Evolutionary conservation across 2,797 vertebrate genomes (phyloP).

Genomic region (Fundulus diaphanus): DNA sequence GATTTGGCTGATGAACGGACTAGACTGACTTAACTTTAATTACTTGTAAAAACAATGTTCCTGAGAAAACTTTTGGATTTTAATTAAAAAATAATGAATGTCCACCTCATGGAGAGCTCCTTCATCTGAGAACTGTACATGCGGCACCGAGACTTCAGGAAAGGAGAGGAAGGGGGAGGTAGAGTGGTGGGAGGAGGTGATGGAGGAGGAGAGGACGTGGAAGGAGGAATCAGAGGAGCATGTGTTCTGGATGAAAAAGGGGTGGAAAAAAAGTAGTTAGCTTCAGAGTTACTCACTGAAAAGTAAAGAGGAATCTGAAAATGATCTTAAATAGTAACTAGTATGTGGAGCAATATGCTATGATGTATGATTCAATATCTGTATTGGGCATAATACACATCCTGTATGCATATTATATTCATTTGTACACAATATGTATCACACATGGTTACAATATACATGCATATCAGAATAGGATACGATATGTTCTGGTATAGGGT

Average conservation of each 20-base stretch:
- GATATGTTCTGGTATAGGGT: too few species aligned
- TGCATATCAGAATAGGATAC: too few species aligned
- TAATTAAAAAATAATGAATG: neutral
- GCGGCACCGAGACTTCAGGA: slow-evolving; percentile 50
- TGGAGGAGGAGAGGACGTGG: slow-evolving; percentile 18
- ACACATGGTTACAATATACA: too few species aligned
- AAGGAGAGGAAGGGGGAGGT: slow-evolving; percentile 26
- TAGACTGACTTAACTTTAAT: neutral
- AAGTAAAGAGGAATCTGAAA: neutral
- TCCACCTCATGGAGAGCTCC: neutral
- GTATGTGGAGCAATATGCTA: neutral
- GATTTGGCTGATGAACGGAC: neutral
- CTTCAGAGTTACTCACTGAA: slow-evolving; percentile 6
- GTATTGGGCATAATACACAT: neutral
- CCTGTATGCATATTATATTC: neutral
- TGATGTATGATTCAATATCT: neutral
- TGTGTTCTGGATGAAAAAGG: slow-evolving; percentile 56
- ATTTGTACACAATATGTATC: too few species aligned
- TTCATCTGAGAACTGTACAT: slow-evolving; percentile 7
- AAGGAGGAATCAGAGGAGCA: slow-evolving; percentile 36
- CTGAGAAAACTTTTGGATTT: neutral
- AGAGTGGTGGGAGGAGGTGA: slow-evolving; percentile 21
- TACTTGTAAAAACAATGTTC: neutral
- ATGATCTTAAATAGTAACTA: neutral
- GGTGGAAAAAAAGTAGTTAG: slow-evolving; percentile 10